phyloP scores from a whole-genome alignment of 2,888 invertebrate species.

The Periphyllus acericola region DNA sequence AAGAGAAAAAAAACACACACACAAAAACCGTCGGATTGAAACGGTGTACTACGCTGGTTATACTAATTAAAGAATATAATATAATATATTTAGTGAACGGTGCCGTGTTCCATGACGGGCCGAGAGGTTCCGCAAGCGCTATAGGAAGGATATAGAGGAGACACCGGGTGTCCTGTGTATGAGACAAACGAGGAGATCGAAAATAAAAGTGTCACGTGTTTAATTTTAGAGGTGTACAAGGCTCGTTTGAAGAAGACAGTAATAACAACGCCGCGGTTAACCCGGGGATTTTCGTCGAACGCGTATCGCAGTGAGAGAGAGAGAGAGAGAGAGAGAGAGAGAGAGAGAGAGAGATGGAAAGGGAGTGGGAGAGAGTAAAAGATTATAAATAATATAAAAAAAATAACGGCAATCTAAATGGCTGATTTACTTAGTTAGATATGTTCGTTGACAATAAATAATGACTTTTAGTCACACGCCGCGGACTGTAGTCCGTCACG shows the following conservation, averaged over 20 bases:
- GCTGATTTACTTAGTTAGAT: conserved; percentile 27
- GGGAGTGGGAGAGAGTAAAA: not conserved
- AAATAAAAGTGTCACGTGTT: conserved; percentile 1
- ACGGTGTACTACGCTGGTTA: not conserved
- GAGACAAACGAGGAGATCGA: not conserved
- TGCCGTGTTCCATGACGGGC: not conserved
- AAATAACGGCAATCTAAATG: conserved; percentile 34
- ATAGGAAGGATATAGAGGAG: not conserved
- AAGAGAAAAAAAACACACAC: not conserved
- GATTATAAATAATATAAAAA: not conserved
- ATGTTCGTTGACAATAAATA: conserved; percentile 54
- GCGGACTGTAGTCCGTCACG: not conserved
- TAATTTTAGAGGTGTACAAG: conserved; percentile 11
- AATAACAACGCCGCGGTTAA: not conserved
- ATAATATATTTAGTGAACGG: not conserved
- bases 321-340: not conserved
- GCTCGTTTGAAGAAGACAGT: not conserved
- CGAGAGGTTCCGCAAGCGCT: not conserved
- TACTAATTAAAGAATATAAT: conserved; percentile 4
- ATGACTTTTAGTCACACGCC: conserved; percentile 37
- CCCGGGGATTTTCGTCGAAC: not conserved
- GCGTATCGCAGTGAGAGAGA: not conserved
- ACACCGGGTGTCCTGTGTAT: not conserved
- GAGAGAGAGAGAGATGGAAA: no score
- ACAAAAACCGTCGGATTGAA: not conserved